phyloP scores from a whole-genome alignment of 2,797 vertebrate genomes.

The Lepilemur ruficaudatus region DNA sequence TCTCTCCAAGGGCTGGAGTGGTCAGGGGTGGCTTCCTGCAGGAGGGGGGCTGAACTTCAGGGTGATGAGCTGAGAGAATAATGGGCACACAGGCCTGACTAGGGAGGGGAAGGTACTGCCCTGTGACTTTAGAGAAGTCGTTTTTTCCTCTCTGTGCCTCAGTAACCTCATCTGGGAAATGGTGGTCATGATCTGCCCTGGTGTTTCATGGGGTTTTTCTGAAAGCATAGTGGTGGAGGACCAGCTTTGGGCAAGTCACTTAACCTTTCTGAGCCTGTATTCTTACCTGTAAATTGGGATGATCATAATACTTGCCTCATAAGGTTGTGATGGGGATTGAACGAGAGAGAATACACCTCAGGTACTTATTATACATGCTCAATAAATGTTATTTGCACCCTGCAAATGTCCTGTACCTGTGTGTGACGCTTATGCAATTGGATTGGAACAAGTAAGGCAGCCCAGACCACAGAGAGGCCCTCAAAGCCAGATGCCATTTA shows the following conservation, averaged over 20 bases:
- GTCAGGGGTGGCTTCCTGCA: slow-evolving; percentile 6
- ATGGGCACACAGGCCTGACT: neutral
- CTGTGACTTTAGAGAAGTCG: slow-evolving; percentile 53
- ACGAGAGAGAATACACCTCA: neutral
- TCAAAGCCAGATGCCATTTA: slow-evolving; percentile 3
- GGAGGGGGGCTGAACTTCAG: neutral
- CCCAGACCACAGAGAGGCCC: neutral
- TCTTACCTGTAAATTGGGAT: neutral
- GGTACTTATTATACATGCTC: neutral
- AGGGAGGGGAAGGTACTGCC: neutral
- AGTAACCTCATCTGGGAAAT: slow-evolving; percentile 28
- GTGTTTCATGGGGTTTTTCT: neutral
- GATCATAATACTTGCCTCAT: neutral
- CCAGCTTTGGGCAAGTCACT: neutral
- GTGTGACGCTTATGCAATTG: neutral
- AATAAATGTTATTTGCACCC: neutral
- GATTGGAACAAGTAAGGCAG: neutral
- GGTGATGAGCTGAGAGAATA: neutral
- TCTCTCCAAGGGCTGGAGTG: neutral
- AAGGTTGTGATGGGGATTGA: neutral
- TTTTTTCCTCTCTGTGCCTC: neutral
- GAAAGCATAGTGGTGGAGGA: neutral
- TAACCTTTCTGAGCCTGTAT: slow-evolving; percentile 17
- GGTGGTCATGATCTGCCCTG: neutral
- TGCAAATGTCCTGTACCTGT: neutral